phyloP scores from a whole-genome alignment of 2,888 invertebrate species.

The Ophion ellenae region DNA sequence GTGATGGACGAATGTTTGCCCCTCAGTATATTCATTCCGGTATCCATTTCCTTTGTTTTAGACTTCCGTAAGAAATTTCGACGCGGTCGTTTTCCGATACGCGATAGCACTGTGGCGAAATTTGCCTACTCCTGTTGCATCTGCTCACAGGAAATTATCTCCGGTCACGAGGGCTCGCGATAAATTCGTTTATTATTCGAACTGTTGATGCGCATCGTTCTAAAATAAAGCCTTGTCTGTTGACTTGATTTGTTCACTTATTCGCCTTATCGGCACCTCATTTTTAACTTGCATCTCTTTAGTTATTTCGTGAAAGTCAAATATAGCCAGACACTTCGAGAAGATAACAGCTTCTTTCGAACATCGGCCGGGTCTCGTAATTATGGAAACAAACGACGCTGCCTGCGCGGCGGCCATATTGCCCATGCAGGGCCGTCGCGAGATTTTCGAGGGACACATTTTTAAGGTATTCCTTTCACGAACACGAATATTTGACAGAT shows the following conservation, averaged over 20 bases:
- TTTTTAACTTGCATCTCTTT: neutral
- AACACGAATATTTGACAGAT: too few species aligned
- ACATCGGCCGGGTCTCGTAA: neutral
- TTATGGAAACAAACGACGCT: neutral
- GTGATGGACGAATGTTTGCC: constrained; percentile 65
- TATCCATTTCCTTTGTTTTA: constrained; percentile 67
- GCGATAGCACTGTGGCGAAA: neutral
- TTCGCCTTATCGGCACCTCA: neutral
- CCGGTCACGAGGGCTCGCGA: neutral
- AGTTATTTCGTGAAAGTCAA: neutral
- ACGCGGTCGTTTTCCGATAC: neutral
- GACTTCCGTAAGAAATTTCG: neutral
- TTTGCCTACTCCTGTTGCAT: neutral
- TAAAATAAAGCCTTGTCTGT: neutral
- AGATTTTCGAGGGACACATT: neutral
- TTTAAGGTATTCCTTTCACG: too few species aligned
- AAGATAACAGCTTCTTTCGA: neutral
- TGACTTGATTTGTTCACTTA: neutral
- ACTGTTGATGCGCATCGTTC: neutral
- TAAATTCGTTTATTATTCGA: neutral
- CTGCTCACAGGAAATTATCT: neutral
- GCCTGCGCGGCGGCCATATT: neutral
- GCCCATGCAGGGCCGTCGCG: neutral
- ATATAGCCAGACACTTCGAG: neutral
- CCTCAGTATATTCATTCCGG: constrained; percentile 70